phyloP scores from a whole-genome alignment of 2,797 vertebrate genomes.

The Pseudochirops corinnae region DNA sequence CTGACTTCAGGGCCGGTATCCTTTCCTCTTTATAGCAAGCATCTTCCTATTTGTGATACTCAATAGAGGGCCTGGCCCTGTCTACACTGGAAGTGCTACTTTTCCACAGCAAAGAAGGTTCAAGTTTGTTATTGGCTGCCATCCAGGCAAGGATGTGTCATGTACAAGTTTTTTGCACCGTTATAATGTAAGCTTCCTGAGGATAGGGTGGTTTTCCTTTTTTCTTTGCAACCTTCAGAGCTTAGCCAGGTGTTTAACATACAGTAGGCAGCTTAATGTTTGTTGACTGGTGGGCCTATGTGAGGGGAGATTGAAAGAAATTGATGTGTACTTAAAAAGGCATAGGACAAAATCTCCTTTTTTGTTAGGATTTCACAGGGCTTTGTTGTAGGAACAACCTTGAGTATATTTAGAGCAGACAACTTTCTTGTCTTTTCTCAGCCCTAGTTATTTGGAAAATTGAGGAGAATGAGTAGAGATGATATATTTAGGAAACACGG shows the following conservation, averaged over 20 bases:
- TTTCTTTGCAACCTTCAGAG: background rate
- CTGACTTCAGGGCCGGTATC: background rate
- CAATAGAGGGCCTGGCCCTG: background rate
- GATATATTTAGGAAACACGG: background rate
- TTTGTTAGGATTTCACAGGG: background rate
- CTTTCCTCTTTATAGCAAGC: background rate
- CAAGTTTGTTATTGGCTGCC: background rate
- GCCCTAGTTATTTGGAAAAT: background rate
- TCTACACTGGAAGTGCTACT: background rate
- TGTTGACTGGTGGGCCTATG: background rate
- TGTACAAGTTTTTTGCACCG: background rate
- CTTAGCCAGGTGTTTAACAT: background rate
- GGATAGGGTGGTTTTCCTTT: background rate
- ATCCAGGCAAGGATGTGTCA: background rate
- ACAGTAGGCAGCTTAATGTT: background rate
- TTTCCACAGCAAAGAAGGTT: background rate
- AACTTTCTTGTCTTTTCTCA: constrained; percentile 8
- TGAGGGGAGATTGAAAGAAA: background rate
- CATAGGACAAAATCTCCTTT: background rate
- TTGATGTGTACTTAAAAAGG: background rate
- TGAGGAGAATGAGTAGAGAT: background rate
- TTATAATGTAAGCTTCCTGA: background rate
- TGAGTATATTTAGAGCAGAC: background rate
- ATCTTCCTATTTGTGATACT: background rate
- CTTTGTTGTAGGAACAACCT: background rate